These are phyloP conservation scores for Alca torda DNA, from an alignment of 2,797 vertebrate genomes.

Conservation along the genomic window DNA sequence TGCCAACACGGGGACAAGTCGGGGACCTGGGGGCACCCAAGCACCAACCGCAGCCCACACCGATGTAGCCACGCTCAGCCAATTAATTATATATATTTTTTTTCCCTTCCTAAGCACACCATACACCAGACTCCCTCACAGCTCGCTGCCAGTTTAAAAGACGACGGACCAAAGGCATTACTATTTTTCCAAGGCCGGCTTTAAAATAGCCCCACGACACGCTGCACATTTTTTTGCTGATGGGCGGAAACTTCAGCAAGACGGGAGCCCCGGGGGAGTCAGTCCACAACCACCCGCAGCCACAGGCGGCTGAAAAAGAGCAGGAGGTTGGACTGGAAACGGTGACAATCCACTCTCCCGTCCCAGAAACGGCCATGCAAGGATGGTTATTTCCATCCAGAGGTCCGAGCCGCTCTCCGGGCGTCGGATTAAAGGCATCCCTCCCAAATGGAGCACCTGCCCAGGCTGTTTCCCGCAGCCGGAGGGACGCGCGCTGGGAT, in stretches of 20 bases:
- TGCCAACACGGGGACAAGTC: not conserved
- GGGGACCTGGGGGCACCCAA: not conserved
- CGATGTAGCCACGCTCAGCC: fast-evolving
- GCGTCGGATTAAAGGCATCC: not conserved
- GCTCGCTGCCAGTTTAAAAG: not conserved
- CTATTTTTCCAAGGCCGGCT: not conserved
- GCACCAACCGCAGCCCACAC: not conserved
- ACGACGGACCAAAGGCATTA: not conserved
- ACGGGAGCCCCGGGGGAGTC: not conserved
- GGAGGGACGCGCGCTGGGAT: not conserved
- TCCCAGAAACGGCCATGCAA: not conserved
- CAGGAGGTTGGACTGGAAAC: not conserved
- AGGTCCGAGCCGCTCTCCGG: not conserved
- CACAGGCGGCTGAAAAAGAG: not conserved
- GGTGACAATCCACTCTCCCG: fast-evolving
- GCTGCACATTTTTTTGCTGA: not conserved
- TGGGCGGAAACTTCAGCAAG: not conserved
- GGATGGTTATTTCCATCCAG: not conserved
- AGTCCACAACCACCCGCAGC: not conserved
- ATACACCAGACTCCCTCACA: not conserved
- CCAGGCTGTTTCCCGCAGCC: fast-evolving
- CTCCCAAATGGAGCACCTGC: not conserved
- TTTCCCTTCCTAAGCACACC: not conserved
- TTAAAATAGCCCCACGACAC: not conserved
- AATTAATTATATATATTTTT: not conserved